Evolutionary conservation across 2,888 invertebrate genomes (phyloP).

Genomic region (Epinotia demarniana): DNA sequence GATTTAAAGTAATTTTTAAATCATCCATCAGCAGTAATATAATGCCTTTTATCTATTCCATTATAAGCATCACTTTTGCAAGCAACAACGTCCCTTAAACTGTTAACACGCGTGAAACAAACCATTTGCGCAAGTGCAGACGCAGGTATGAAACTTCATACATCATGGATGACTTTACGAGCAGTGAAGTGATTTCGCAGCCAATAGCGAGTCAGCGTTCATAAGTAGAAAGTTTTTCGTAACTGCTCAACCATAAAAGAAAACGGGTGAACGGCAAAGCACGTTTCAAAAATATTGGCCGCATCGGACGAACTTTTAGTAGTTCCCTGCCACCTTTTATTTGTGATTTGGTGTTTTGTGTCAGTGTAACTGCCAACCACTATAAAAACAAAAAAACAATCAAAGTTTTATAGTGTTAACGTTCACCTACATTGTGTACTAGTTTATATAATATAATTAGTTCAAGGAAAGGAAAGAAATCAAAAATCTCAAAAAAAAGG

Average conservation of each 20-base stretch:
- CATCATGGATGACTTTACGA: conserved; percentile 37
- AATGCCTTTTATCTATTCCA: too few relatives aligned
- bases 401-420: neutral
- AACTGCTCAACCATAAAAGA: conserved; percentile 34
- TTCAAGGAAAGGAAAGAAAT: neutral
- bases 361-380: neutral
- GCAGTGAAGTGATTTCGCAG: conserved; percentile 39
- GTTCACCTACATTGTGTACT: too few relatives aligned
- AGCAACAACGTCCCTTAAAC: neutral
- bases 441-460: too few relatives aligned
- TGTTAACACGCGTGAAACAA: conserved; percentile 23
- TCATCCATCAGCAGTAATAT: too few relatives aligned
- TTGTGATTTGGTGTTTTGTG: conserved; percentile 9
- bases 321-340: conserved; percentile 18
- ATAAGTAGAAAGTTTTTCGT: conserved; percentile 35
- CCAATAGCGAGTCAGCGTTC: conserved; percentile 40
- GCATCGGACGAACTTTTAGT: conserved; percentile 40
- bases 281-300: conserved; percentile 41
- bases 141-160: conserved; percentile 19
- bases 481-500: neutral
- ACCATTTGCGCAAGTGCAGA: conserved; percentile 28
- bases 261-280: conserved; percentile 31
- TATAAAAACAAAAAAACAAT: neutral
- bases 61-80: neutral
- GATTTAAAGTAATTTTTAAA: too few relatives aligned